Base-by-base conservation (phyloP, 1,140 invertebrate genomes). In the Megathymus violae region DNA sequence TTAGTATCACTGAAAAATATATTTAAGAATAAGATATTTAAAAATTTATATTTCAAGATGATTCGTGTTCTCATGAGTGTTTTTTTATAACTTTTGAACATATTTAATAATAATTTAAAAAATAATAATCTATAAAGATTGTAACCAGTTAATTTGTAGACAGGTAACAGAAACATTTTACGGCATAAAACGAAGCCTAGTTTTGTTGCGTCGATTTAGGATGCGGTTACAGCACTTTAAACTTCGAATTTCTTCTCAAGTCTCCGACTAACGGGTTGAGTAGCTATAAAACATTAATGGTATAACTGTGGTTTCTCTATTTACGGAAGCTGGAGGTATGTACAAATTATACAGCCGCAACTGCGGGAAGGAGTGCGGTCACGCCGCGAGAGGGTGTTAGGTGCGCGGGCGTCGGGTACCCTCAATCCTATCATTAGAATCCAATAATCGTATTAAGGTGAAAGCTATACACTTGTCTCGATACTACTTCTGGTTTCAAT, bases 251-350 rank as follows among this genome's bases (percentile, higher is more conserved):
- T 71, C 59, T 65, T 62, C 44, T 68, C 76, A 76, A 75, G 74
- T 74, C 67, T 66, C 60, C 62, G 64, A 47, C 27, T 74, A 84
- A 78, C 79, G 80, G 77, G 46, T 56, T 48, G 54, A 54, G 64
- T 40, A 67, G 64, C 72, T 61, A 74, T 76, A 82, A 82, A 77
- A 71, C 73, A 76, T 81, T 81, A 85, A 78, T 81, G 79, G 76
- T 76, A 70, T 78, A 78, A 82, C 76, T 78, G 85, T 78, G 87
- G 87, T 88, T 87, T 80, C 76, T 80, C 71, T 88, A 85, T 88
- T 89, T 86, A 88, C 87, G 87, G 87, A 89, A 88, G 80, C 75
- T 74, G 72, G 52, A 66, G 66, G 67, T 69, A 65, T 74, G 61
- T 71, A 80, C 73, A 80, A 85, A 87, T 88, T 85, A 83, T 80